Base-by-base conservation (phyloP, 2,888 invertebrate genomes). In the Lutraria lutraria region DNA sequence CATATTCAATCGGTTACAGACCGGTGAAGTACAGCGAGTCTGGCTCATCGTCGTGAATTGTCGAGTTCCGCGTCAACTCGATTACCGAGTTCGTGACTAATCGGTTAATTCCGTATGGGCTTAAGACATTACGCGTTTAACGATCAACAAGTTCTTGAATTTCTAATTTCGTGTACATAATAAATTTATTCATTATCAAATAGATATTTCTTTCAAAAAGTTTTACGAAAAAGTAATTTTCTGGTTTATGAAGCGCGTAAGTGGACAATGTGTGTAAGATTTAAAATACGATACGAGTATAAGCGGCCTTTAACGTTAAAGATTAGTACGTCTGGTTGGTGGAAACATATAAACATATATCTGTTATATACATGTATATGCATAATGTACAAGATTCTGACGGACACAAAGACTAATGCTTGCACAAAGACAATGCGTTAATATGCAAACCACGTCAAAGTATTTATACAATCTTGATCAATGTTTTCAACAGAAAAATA, bases 1-100 rank as follows among this genome's bases (percentile, higher is more conserved):
- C 76, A 76, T 76, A 76, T 76, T 76, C 34, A 76, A 76, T 31
- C 29, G 15, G 76, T 76, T 76, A 76, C 34, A 31, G 31, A 76
- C 19, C 19, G 76, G 2, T 34, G 31, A 34, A 31, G 76, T 31
- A 31, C 34, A 16, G 29, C 10, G 19, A 10, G 34, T 16, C 29
- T 10, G 76, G 12, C 76, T 15, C 19, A 76, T 31, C 76, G 31
- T 31, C 34, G 72, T 25, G 15, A 76, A 25, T 0, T 31, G 72
- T 16, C 19, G 16, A 19, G 34, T 34, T 34, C 34, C 76, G 34
- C 31, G 76, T 76, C 34, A 76, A 34, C 34, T 34, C 34, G 1
- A 15, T 31, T 31, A 31, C 13, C 0, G 34, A 15, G 31, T 6
- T 76, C 76, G 76, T 76, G 76, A 76, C 76, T 34, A 76, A 76